Evolutionary conservation across 2,113 vertebrate species (phyloP), one percentile per base, ranked within the genome.

Genomic region (Sinocyclocheilus rhinocerous): DNA sequence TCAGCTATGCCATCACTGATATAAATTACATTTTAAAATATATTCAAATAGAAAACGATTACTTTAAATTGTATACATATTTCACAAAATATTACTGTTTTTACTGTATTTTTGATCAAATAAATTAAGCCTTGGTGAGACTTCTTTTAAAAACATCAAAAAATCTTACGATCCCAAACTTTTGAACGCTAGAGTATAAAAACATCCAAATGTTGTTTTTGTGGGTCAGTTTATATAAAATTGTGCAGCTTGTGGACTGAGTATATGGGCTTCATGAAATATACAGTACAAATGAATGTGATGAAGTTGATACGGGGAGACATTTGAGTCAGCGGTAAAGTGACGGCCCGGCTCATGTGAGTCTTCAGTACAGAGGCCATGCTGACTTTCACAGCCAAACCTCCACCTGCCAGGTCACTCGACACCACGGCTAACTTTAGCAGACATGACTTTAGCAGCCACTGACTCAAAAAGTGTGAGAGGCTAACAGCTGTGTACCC

Each of bases 401-500:
- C 36, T 48, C 39, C n/a, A 45, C 79, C 79, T 81, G 59, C 59
- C 22, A 36, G 57, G 57, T 24, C 57, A 80, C 77, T 63, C 36
- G 5, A 70, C 42, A 70, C 61, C 81, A 36, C 6, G 24, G 45
- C 45, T 33, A 83, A 83, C 81, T 69, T 83, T 22, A 83, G 81
- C 81, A 70, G 63, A 70, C 65, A n/a, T 24, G 57, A 59, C 57
- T 59, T 59, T 59, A 10, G 57, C 57, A 59, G 36, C 59, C 24
- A 63, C 63, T 55, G 65, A 83, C 45, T 50, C 48, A 36, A 65
- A 83, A 22, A 33, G 29, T 55, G 48, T 69, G 65, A 70, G 42
- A 82, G 45, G 63, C 80, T 82, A 82, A 82, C 80, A 82, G 48
- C 45, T 69, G 63, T 69, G 61, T 69, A 67, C 42, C 15, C 42